phyloP scores from a whole-genome alignment of 2,888 invertebrate species.

The Merodon equestris region DNA sequence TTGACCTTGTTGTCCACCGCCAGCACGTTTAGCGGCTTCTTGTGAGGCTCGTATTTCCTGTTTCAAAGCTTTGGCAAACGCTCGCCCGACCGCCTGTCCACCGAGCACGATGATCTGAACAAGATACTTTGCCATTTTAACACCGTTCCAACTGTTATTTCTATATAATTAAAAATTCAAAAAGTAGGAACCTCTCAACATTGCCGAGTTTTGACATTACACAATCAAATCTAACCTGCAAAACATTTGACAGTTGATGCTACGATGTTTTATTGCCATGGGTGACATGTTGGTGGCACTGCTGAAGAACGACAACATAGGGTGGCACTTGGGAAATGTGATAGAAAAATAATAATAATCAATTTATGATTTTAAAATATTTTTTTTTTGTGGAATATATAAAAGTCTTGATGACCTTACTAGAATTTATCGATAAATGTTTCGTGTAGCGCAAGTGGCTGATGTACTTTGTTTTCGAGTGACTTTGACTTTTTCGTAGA shows the following conservation, averaged over 20 bases:
- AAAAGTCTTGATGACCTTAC: too few species aligned
- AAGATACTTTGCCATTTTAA: slow-evolving; percentile 92
- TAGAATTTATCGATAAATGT: too few species aligned
- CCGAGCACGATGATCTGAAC: slow-evolving; percentile 95
- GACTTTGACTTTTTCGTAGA: too few species aligned
- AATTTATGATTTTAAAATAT: too few species aligned
- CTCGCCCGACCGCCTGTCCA: slow-evolving; percentile 92
- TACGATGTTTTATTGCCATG: slow-evolving; percentile 27
- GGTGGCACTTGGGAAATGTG: not conserved
- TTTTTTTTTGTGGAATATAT: too few species aligned
- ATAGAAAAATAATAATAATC: too few species aligned
- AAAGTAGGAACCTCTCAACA: slow-evolving; percentile 7
- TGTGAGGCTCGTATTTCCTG: slow-evolving; percentile 93
- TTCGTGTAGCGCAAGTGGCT: too few species aligned
- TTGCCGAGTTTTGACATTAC: slow-evolving; percentile 71
- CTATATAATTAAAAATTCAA: slow-evolving; percentile 16
- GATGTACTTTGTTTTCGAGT: too few species aligned
- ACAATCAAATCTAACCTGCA: slow-evolving; percentile 75
- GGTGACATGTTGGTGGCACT: slow-evolving; percentile 19
- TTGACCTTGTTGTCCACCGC: slow-evolving; percentile 85
- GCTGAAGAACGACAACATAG: not conserved
- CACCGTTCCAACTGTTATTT: slow-evolving; percentile 21
- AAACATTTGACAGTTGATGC: slow-evolving; percentile 34
- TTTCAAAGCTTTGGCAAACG: slow-evolving; percentile 93
- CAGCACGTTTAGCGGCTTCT: slow-evolving; percentile 89